A percentile compares a stretch with the other conserved stretches of the same genome.
Evolutionary conservation across 2,113 vertebrate genomes (phyloP).

Genomic region (Rissa tridactyla): DNA sequence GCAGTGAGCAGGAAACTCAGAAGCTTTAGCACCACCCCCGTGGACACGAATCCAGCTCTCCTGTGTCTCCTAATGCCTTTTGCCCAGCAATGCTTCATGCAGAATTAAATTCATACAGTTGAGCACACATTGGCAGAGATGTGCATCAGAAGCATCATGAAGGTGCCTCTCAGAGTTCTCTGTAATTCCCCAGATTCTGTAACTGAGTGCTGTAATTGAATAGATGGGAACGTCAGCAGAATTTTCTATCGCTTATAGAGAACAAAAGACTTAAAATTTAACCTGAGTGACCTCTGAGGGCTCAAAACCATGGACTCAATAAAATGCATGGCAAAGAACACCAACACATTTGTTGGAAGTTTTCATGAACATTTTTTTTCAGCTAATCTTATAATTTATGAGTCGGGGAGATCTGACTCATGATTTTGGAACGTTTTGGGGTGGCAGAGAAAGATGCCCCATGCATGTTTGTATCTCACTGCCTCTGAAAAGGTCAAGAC

Average conservation of each 20-base stretch:
- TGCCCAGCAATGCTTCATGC: not conserved
- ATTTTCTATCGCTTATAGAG: not conserved
- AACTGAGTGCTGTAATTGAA: not conserved
- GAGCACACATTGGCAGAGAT: not conserved
- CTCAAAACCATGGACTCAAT: not conserved
- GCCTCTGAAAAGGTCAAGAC: not conserved
- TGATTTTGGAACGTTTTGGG: not conserved
- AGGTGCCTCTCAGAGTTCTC: not conserved
- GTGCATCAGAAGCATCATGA: not conserved
- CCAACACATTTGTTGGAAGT: not conserved
- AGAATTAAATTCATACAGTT: not conserved
- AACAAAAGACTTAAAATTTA: constrained; percentile 7
- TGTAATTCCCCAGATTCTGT: not conserved
- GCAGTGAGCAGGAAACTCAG: not conserved
- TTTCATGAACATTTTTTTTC: not conserved
- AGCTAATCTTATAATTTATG: not conserved
- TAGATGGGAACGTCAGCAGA: not conserved
- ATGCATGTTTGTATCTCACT: not conserved
- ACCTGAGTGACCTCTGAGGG: not conserved
- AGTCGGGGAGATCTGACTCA: not conserved
- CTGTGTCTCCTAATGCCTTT: not conserved
- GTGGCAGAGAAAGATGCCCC: not conserved
- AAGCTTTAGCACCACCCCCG: not conserved
- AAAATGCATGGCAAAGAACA: not conserved
- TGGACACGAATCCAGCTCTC: not conserved